Evolutionary conservation across 30 jellyfish, hydroid and myxozoan genomes (phyloP).

Genomic region (Haliclystus octoradiatus): DNA sequence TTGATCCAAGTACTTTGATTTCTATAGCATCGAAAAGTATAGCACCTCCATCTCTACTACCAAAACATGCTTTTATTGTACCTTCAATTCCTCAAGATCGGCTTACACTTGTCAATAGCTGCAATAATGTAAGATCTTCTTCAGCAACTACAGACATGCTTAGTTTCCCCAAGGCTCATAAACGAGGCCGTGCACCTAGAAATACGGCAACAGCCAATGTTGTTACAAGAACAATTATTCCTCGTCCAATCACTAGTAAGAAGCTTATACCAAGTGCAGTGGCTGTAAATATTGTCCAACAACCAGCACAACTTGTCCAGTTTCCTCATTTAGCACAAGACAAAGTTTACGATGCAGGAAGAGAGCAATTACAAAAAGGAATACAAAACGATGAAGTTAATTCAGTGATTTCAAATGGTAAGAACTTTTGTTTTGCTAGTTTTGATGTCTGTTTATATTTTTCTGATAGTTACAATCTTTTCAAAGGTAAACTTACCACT

Average conservation of each 20-base stretch:
- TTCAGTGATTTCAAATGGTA: too few relatives aligned
- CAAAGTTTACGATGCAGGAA: too few relatives aligned
- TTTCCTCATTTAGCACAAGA: slow-evolving; percentile 57
- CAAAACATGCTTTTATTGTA: not conserved
- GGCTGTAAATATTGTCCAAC: slow-evolving; percentile 93
- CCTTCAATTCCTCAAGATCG: not conserved
- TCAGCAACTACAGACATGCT: not conserved
- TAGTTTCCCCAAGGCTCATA: not conserved
- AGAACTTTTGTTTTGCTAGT: too few relatives aligned
- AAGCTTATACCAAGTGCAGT: slow-evolving; percentile 61
- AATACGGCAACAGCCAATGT: not conserved
- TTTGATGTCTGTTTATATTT: too few relatives aligned
- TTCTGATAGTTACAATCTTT: too few relatives aligned
- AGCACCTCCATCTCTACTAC: not conserved
- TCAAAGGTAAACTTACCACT: too few relatives aligned
- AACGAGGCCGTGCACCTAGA: not conserved
- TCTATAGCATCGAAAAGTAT: not conserved
- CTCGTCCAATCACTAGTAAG: slow-evolving; percentile 5
- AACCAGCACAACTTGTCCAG: slow-evolving; percentile 86
- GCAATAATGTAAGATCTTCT: too few relatives aligned
- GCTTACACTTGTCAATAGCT: not conserved
- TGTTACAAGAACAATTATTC: not conserved
- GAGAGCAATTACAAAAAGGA: too few relatives aligned
- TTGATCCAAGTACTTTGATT: not conserved
- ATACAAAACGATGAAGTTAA: too few relatives aligned